phyloP scores from a whole-genome alignment of 2,888 invertebrate genomes.

The Bellardia pandia region DNA sequence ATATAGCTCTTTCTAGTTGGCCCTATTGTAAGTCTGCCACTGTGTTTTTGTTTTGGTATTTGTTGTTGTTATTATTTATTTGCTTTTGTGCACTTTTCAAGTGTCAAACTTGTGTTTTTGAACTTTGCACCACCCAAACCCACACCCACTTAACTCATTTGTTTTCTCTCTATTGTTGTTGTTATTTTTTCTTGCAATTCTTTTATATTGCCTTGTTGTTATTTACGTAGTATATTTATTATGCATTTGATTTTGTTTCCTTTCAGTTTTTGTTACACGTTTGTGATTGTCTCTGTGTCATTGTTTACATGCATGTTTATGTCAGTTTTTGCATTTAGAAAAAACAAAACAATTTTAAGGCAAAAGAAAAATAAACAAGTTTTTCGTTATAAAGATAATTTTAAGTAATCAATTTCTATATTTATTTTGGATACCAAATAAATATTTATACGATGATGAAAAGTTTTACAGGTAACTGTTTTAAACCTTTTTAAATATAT shows the following conservation, averaged over 20 bases:
- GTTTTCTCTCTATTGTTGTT: constrained; percentile 9
- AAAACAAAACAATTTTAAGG: constrained; percentile 4
- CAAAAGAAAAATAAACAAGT: background rate
- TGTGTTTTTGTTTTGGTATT: constrained; percentile 22
- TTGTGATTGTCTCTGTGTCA: constrained; percentile 50
- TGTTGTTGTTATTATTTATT: constrained; percentile 67
- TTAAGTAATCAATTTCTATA: no score
- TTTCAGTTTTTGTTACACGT: constrained; percentile 23
- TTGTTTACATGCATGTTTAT: constrained; percentile 63
- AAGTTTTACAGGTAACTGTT: no score
- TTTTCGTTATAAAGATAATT: no score
- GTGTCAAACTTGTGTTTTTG: constrained; percentile 76
- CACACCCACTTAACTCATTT: background rate
- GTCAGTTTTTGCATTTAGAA: constrained; percentile 22
- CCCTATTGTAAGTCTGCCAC: constrained; percentile 14
- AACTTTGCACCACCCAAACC: constrained; percentile 66
- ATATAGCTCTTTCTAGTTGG: background rate
- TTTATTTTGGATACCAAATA: no score
- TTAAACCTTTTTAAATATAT: background rate
- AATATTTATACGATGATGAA: no score
- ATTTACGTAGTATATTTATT: background rate
- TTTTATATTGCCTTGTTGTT: constrained; percentile 27
- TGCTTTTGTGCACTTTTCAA: constrained; percentile 75
- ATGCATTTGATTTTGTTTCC: constrained; percentile 8
- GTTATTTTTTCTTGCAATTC: background rate